A percentile compares a stretch with the other conserved stretches of the same genome.
Conservation (phyloP, 1,140 invertebrate genomes). For the Leptopilina clavipes region DNA sequence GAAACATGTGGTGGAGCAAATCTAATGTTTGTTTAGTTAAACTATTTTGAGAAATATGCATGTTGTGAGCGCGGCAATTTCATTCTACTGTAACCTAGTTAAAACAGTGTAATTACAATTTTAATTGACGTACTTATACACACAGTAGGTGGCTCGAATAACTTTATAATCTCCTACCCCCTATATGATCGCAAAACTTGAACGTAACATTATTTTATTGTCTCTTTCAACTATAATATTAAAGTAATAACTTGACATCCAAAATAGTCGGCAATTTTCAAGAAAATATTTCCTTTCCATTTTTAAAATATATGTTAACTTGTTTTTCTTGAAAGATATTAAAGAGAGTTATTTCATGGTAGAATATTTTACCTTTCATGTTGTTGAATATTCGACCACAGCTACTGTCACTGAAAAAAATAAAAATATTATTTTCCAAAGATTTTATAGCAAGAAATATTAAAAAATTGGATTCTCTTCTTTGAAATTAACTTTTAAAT, state of each 20-base stretch:
- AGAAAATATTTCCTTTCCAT: too few species aligned
- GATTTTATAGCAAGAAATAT: too few species aligned
- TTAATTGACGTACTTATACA: conserved; percentile 7
- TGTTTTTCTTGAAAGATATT: too few species aligned
- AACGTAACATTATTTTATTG: conserved; percentile 18
- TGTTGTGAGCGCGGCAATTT: background rate
- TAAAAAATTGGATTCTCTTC: too few species aligned
- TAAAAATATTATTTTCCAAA: too few species aligned
- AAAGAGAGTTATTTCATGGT: too few species aligned
- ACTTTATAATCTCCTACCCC: conserved; percentile 10
- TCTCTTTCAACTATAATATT: conserved; percentile 3
- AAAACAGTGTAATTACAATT: conserved; percentile 28
- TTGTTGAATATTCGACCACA: too few species aligned
- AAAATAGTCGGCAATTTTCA: too few species aligned
- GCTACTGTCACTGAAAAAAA: too few species aligned
- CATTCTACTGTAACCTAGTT: conserved; percentile 18
- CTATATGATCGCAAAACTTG: conserved; percentile 3
- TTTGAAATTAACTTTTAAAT: too few species aligned
- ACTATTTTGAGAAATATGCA: conserved; percentile 3
- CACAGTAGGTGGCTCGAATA: conserved; percentile 25
- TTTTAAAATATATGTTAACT: too few species aligned
- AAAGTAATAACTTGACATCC: conserved; percentile 1
- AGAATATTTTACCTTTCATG: too few species aligned
- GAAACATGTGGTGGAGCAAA: background rate
- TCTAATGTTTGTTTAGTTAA: conserved; percentile 13